Percentiles rank a stretch among this genome's conserved stretches.
phyloP scores from a whole-genome alignment of 37 sponge, comb jelly and placozoan genomes.

The Geodia barretti region DNA sequence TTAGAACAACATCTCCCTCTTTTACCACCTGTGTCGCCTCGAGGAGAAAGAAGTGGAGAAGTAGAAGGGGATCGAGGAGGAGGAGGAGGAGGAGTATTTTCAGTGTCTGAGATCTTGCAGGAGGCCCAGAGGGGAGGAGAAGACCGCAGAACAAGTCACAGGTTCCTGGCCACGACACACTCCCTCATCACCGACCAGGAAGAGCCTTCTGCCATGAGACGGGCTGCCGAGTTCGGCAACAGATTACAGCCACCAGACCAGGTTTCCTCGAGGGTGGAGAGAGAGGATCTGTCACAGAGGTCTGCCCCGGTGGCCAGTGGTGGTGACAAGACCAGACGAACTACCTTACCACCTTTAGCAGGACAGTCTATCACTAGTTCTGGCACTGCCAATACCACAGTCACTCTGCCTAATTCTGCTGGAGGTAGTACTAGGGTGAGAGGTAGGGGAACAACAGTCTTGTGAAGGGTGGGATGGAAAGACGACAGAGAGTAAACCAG shows the following conservation, averaged over 20 bases:
- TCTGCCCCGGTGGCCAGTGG: too few relatives aligned
- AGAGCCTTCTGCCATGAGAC: constrained; percentile 36
- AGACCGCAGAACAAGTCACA: neutral
- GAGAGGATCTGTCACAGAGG: constrained; percentile 44
- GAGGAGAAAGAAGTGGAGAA: neutral
- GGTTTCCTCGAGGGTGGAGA: constrained; percentile 25
- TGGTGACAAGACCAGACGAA: too few relatives aligned
- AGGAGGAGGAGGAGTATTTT: neutral
- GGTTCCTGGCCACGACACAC: neutral
- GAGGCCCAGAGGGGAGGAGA: neutral
- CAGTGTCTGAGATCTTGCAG: neutral
- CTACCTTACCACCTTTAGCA: too few relatives aligned
- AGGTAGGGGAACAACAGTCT: too few relatives aligned
- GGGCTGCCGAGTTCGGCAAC: constrained; percentile 45
- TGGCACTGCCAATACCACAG: too few relatives aligned
- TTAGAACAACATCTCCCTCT: neutral
- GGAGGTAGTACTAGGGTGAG: too few relatives aligned
- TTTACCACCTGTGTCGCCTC: neutral
- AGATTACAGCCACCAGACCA: constrained; percentile 24
- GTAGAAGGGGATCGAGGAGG: neutral
- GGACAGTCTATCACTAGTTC: too few relatives aligned
- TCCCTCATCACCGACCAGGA: constrained; percentile 16
- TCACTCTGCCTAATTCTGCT: too few relatives aligned
- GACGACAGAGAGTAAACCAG: too few relatives aligned
- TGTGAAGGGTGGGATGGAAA: too few relatives aligned